Percentiles rank a stretch among this genome's conserved stretches.
Evolutionary conservation across 35 echinoderm and acorn worm genomes (phyloP).

Genomic region (Diadema setosum): DNA sequence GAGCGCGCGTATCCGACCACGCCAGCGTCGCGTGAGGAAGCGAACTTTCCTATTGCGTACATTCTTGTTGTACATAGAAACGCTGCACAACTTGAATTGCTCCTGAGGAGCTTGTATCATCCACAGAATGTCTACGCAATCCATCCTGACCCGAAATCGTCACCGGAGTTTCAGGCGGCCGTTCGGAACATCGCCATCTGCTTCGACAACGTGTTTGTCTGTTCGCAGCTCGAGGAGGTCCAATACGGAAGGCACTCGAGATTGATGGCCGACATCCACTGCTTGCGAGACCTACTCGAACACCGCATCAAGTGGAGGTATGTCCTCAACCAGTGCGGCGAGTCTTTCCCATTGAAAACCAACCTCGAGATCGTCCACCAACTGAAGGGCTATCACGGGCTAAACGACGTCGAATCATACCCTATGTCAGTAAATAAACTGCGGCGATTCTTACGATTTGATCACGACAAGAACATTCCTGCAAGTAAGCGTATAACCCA

Average conservation of each 20-base stretch:
- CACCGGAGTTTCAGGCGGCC: slow-evolving; percentile 19
- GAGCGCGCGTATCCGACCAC: slow-evolving; percentile 18
- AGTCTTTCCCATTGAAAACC: slow-evolving; percentile 80
- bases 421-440: neutral
- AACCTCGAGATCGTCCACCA: slow-evolving; percentile 76
- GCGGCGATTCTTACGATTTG: neutral
- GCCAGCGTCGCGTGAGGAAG: slow-evolving; percentile 33
- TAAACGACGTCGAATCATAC: slow-evolving; percentile 28
- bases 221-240: slow-evolving; percentile 51
- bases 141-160: slow-evolving; percentile 50
- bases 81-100: slow-evolving; percentile 50
- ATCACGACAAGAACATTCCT: neutral
- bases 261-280: slow-evolving; percentile 55
- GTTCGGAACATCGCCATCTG: slow-evolving; percentile 36
- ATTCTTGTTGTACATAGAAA: slow-evolving; percentile 42
- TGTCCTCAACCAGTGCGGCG: slow-evolving; percentile 45
- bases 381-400: slow-evolving; percentile 39
- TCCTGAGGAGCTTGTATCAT: slow-evolving; percentile 56
- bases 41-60: slow-evolving; percentile 47
- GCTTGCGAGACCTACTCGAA: slow-evolving; percentile 56
- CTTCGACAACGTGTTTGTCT: slow-evolving; percentile 72
- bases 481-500: neutral
- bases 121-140: slow-evolving; percentile 81
- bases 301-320: slow-evolving; percentile 42
- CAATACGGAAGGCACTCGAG: slow-evolving; percentile 2